Base-by-base conservation (phyloP, 2,113 vertebrate species). In the Pelmatolapia mariae region DNA sequence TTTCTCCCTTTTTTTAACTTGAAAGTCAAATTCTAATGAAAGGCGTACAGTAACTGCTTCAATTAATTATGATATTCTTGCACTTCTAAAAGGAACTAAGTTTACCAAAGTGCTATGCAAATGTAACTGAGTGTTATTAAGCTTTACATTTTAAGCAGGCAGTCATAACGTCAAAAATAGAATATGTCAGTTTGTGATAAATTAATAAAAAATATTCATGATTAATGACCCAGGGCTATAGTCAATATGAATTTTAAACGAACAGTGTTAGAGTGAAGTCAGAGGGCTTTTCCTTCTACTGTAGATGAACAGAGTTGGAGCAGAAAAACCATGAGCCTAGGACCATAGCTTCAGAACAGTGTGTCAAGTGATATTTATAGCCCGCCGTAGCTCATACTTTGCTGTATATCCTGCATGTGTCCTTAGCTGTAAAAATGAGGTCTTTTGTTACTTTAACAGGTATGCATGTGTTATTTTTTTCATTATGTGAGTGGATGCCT, bases 361-460 rank as follows among this genome's bases (percentile, higher is more conserved):
- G 43, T 87, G 73, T 80, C 85, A 82, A 80, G 57, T 19, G 80
- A 82, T 94, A 94, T 93, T 94, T 91, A 93, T 90, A 83, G 87
- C 84, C 31, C 8, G 10, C 29, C 57, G 68, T 76, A 86, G 79
- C 81, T 54, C 53, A 45, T 73, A 29, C 76, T 50, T 66, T 50
- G 82, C 87, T 86, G 43, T 82, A 71, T 86, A 82, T 86, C 87
- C 83, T 86, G 89, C 43, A 38, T 40, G 80, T 86, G 59, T 83
- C 79, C 86, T 85, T 66, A 8, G 81, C 87, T 79, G 87, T 63
- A 80, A 52, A 88, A 86, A 87, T 47, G 24, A 13, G 80, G 66
- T 81, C 29, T 89, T 88, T 86, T 81, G 40, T 86, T 33, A 59
- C 54, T 80, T 85, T 29, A 66, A 50, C 43, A 9, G 26, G 33